Percentiles rank a stretch among this genome's conserved stretches.
Evolutionary conservation across 2,888 invertebrate genomes (phyloP).

Genomic region (Meganola albula): DNA sequence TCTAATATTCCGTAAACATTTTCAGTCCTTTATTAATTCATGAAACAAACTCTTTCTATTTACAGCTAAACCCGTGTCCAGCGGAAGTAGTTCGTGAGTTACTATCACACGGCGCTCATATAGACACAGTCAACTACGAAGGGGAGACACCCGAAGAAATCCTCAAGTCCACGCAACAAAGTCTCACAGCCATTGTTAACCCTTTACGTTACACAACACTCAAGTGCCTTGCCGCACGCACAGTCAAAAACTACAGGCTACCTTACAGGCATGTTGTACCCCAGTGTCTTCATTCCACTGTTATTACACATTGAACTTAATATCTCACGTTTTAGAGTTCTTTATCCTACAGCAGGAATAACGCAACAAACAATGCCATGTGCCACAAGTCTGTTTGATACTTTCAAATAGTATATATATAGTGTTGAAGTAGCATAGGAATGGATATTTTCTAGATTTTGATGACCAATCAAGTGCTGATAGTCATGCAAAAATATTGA

Average conservation of each 20-base stretch:
- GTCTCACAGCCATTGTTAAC: slow-evolving; percentile 82
- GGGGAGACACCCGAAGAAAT: slow-evolving; percentile 86
- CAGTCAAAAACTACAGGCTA: slow-evolving; percentile 83
- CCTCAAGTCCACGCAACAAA: slow-evolving; percentile 76
- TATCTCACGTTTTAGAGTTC: too few relatives aligned
- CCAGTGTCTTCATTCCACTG: slow-evolving; percentile 65
- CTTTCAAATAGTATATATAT: too few relatives aligned
- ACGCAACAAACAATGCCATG: too few relatives aligned
- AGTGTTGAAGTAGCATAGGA: too few relatives aligned
- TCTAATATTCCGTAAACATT: too few relatives aligned
- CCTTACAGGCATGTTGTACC: slow-evolving; percentile 79
- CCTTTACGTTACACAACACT: slow-evolving; percentile 87
- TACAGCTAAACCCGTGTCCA: slow-evolving; percentile 80
- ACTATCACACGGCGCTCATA: slow-evolving; percentile 88
- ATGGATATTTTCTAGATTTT: too few relatives aligned
- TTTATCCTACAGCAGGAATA: too few relatives aligned
- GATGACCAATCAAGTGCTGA: too few relatives aligned
- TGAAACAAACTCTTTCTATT: too few relatives aligned
- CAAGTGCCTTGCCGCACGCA: slow-evolving; percentile 90
- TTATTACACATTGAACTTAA: slow-evolving; percentile 61
- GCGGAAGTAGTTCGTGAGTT: slow-evolving; percentile 84
- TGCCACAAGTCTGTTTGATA: too few relatives aligned
- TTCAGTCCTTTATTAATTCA: too few relatives aligned
- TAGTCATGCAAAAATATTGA: too few relatives aligned
- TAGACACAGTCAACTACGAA: slow-evolving; percentile 87